Base-by-base conservation (phyloP, 1,140 invertebrate species). In the Pectinophora gossypiella region DNA sequence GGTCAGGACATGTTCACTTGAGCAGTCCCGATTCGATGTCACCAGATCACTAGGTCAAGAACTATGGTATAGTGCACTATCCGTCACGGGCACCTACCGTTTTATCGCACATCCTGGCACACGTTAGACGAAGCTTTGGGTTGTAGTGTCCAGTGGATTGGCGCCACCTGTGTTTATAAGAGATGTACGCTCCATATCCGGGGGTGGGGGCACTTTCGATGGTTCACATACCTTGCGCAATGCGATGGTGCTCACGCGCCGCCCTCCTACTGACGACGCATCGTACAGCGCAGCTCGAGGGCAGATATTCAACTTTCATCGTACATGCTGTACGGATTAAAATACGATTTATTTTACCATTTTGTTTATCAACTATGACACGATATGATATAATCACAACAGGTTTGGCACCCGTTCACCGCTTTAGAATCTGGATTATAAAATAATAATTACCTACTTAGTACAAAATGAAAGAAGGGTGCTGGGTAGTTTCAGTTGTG, bases 121-220 rank as follows among this genome's bases (percentile, higher is more conserved):
- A 59, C 66, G 66, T 56, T 67, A 71, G 54, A 65, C 59, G 57
- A 69, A 70, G 70, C 58, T 56, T 64, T 59, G 68, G 70, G 69
- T 57, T 72, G 73, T 76, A 77, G 65, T 87, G 83, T 87, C 79
- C 75, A 82, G 67, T 54, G 54, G 57, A 50, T 62, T 68, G 78
- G 63, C 68, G 62, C 59, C 71, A 76, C 76, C 73, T 71, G 73
- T 76, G 79, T 76, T 80, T 87, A 85, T 86, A 86, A 80, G 69
- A 80, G 76, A 72, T 83, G 66, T 60, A 49, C 75, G 69, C 72
- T 76, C 73, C 59, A 73, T 65, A 80, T 76, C 72, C 68, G 68
- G 68, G 59, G 77, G 77, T 75, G 79, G 79, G 83, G 73, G 76
- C 61, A 85, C 81, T 83, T 80, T 83, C 81, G 72, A 83, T 84